A percentile compares a stretch with the other conserved stretches of the same genome.
Evolutionary conservation across 1,140 invertebrate genomes (phyloP).

Genomic region (Drosophila micromelanica): DNA sequence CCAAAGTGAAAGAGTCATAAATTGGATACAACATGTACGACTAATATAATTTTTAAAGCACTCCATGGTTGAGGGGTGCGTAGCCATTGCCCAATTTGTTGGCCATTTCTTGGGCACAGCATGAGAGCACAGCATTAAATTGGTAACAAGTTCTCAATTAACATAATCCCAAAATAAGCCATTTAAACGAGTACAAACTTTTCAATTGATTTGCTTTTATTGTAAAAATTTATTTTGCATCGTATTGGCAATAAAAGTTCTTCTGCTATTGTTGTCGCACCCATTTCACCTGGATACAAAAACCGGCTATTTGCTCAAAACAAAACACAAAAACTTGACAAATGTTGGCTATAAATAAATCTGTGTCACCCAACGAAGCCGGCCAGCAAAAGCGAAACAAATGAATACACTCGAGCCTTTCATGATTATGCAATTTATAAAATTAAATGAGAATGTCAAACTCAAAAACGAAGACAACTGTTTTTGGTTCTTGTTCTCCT

Average conservation of each 20-base stretch:
- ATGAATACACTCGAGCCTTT: constrained; percentile 57
- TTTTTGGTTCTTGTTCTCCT: background rate
- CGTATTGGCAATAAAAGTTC: constrained; percentile 35
- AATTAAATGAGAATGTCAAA: constrained; percentile 72
- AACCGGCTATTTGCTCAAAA: constrained; percentile 45
- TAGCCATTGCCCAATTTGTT: constrained; percentile 34
- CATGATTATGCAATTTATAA: constrained; percentile 74
- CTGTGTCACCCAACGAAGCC: constrained; percentile 57
- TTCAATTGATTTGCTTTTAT: constrained; percentile 9
- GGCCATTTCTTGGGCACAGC: constrained; percentile 26
- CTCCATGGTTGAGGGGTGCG: constrained; percentile 28
- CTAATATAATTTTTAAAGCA: constrained; percentile 48
- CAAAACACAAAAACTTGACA: constrained; percentile 45
- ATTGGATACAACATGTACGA: constrained; percentile 55
- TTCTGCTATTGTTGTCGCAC: constrained; percentile 29
- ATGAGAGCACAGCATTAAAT: constrained; percentile 11
- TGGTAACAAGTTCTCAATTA: constrained; percentile 28
- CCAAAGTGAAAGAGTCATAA: constrained; percentile 45
- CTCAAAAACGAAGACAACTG: constrained; percentile 50
- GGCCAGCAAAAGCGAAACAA: constrained; percentile 28
- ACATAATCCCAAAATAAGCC: constrained; percentile 16
- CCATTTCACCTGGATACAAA: constrained; percentile 45
- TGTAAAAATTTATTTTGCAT: constrained; percentile 21
- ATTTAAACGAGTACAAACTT: constrained; percentile 8
- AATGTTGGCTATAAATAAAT: constrained; percentile 65